Base-by-base conservation (phyloP, 37 sponge, comb jelly and placozoan genomes). In the Crambe crambe region DNA sequence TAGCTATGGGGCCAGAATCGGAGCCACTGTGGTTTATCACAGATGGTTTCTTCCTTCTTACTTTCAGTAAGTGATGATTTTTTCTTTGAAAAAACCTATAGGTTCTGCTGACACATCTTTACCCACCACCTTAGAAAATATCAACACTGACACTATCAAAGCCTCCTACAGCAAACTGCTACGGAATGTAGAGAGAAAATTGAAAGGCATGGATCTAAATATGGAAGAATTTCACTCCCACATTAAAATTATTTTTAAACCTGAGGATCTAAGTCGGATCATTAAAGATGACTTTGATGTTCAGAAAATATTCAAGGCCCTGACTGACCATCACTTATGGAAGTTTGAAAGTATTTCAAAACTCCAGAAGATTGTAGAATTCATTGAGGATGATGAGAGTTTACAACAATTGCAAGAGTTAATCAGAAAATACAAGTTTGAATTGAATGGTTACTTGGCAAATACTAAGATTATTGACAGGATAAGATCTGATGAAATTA, bases 371-470 rank as follows among this genome's bases (percentile, higher is more conserved):
- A 5, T 65, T 65, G 66, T 30, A 32, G 35, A 31, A 2, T 65
- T 65, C 30, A 29, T 65, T 65, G 66, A 65, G 12, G 35, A 30
- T 65, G 66, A 65, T 65, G 66, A 65, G 17, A 17, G 30, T 30
- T 2, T 65, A 2, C 2, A 31, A 31, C 25, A 32, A 30, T 18
- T 17, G 5, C 2, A 31, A 31, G 30, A 32, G 10, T 18, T 17
- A 2, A 65, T 65, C 5, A 9, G 30, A 6, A 34, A 65, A 26
- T 65, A 65, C 30, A 30, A 65, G 12, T 18, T 30, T 5, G 17
- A 5, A 18, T 65, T 65, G 10, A 34, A 30, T 65, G 35, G 34
- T 17, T 65, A 65, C 34, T 3, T 31, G 31, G 35, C 35, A 31
- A 30, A 2, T 31, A 65, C 66, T 30, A 65, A 30, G 5, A 65